Percentiles rank a stretch among this genome's conserved stretches.
These are phyloP conservation scores for Mastomys coucha DNA, from an alignment of 2,113 vertebrate genomes.

Conservation along the genomic window DNA sequence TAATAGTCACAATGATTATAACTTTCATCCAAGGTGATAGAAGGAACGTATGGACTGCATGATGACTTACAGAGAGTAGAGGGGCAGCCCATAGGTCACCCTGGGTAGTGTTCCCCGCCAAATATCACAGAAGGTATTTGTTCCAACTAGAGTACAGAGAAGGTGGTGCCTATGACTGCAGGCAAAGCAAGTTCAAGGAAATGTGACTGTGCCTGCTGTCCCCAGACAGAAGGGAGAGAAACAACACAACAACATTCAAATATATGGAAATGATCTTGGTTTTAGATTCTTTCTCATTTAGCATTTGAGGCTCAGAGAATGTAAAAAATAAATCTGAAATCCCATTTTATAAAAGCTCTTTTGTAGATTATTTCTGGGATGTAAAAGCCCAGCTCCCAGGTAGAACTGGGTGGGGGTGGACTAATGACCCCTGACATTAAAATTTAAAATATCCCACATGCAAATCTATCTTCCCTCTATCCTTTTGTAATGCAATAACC, in stretches of 20 bases:
- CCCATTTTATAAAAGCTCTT: constrained; percentile 77
- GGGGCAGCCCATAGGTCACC: not conserved
- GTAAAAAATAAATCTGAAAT: constrained; percentile 81
- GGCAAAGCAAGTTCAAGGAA: constrained; percentile 3
- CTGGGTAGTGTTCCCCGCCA: not conserved
- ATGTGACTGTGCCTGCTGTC: not conserved
- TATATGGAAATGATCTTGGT: constrained; percentile 71
- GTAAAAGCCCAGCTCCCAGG: constrained; percentile 68
- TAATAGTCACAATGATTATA: not conserved
- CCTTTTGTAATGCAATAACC: constrained; percentile 81
- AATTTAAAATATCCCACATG: constrained; percentile 84
- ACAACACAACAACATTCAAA: constrained; percentile 66
- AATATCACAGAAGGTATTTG: not conserved
- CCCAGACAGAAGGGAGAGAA: constrained; percentile 25
- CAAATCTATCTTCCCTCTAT: constrained; percentile 75
- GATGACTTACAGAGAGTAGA: not conserved
- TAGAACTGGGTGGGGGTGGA: constrained; percentile 65
- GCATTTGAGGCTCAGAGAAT: constrained; percentile 69
- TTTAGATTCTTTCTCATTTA: constrained; percentile 75
- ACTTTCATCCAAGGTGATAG: not conserved
- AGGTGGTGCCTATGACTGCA: not conserved
- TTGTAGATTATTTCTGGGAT: constrained; percentile 64
- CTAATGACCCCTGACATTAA: constrained; percentile 84
- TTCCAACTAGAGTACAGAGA: not conserved
- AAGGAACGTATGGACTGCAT: not conserved